phyloP scores from a whole-genome alignment of 2,888 invertebrate species.

The Coecobrya sp. region DNA sequence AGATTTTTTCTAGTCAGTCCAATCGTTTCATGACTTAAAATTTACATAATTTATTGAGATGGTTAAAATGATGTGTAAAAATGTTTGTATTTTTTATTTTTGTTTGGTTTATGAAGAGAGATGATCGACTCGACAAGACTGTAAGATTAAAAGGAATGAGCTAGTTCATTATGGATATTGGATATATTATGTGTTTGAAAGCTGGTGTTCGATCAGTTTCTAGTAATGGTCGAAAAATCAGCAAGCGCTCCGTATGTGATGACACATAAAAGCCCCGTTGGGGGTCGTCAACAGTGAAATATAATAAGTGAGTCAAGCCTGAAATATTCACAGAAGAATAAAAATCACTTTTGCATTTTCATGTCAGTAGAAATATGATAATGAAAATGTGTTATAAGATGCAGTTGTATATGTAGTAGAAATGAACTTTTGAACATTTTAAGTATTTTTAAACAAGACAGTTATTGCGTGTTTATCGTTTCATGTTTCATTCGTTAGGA shows the following conservation, averaged over 20 bases:
- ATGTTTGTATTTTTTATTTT: neutral
- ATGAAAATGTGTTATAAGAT: neutral
- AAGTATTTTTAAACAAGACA: constrained; percentile 14
- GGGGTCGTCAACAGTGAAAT: neutral
- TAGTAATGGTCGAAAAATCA: constrained; percentile 43
- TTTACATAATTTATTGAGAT: constrained; percentile 41
- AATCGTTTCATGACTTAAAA: constrained; percentile 40
- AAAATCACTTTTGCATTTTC: neutral
- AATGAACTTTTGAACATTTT: neutral
- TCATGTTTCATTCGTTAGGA: neutral
- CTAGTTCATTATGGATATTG: neutral
- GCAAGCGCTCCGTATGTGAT: constrained; percentile 23
- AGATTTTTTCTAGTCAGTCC: neutral
- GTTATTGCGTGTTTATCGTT: constrained; percentile 21
- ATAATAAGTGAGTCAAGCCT: neutral
- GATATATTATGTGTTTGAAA: neutral
- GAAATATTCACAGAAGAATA: neutral
- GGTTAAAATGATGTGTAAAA: constrained; percentile 36
- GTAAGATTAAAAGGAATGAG: neutral
- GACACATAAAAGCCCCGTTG: constrained; percentile 45
- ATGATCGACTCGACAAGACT: neutral
- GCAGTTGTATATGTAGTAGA: neutral
- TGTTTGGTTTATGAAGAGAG: neutral
- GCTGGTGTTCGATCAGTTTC: constrained; percentile 26
- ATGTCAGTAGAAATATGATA: neutral